Evolutionary conservation across 2,888 invertebrate genomes (phyloP).

Genomic region (Ormyrus pomaceus): DNA sequence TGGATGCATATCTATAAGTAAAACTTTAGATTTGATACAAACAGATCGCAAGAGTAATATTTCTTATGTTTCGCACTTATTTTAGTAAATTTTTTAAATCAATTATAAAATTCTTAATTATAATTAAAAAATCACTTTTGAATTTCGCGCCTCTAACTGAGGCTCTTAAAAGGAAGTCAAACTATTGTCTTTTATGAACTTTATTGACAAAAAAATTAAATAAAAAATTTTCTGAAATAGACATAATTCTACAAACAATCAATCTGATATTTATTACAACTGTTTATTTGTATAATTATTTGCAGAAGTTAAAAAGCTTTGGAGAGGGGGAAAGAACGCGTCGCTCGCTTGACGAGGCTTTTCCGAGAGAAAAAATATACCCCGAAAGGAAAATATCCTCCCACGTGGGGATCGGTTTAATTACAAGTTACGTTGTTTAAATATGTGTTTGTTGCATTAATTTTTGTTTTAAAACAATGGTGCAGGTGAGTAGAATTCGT

Average conservation of each 20-base stretch:
- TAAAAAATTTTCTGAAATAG: not conserved
- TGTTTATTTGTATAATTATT: not conserved
- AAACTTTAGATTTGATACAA: too few relatives aligned
- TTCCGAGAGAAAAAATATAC: slow-evolving; percentile 73
- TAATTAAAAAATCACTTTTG: not conserved
- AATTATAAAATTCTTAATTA: too few relatives aligned
- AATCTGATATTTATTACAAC: not conserved
- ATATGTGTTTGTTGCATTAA: slow-evolving; percentile 74
- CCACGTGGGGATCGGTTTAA: slow-evolving; percentile 75
- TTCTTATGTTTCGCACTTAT: too few relatives aligned
- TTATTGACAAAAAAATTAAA: slow-evolving; percentile 6
- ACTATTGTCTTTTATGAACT: slow-evolving; percentile 25
- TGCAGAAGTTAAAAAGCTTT: slow-evolving; percentile 11
- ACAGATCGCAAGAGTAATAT: too few relatives aligned
- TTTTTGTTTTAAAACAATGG: slow-evolving; percentile 73
- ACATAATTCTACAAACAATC: slow-evolving; percentile 14
- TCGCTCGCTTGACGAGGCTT: slow-evolving; percentile 71
- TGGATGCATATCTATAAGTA: too few relatives aligned
- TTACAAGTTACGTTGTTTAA: slow-evolving; percentile 74
- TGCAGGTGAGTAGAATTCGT: slow-evolving; percentile 71
- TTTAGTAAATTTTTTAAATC: too few relatives aligned
- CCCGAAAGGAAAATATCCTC: slow-evolving; percentile 75
- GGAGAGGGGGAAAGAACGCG: slow-evolving; percentile 46
- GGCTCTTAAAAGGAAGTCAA: slow-evolving; percentile 53
- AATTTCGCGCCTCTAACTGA: slow-evolving; percentile 62